A percentile compares a stretch with the other conserved stretches of the same genome.
These are phyloP conservation scores for Lamprotornis superbus DNA, from an alignment of 2,113 vertebrate species.

Conservation along the genomic window DNA sequence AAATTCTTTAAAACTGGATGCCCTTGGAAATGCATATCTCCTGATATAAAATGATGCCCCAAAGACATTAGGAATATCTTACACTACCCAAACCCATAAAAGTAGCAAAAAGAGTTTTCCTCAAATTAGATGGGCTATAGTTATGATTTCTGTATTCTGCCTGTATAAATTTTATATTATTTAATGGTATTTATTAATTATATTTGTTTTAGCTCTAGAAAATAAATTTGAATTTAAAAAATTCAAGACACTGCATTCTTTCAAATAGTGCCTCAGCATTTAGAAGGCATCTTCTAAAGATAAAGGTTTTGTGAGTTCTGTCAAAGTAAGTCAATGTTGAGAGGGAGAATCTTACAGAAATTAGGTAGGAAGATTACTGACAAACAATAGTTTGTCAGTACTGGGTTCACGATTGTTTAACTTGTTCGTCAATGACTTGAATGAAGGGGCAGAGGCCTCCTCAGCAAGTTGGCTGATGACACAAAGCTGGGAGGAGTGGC, in stretches of 20 bases:
- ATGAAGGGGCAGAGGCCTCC: background rate
- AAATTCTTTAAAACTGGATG: constrained; percentile 48
- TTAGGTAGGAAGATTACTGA: background rate
- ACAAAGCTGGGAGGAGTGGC: background rate
- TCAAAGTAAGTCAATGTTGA: background rate
- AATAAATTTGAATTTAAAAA: background rate
- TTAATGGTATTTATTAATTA: background rate
- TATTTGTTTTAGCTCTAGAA: background rate
- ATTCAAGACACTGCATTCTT: background rate
- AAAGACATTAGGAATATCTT: background rate
- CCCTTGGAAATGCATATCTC: constrained; percentile 19
- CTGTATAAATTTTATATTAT: background rate
- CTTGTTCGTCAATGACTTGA: background rate
- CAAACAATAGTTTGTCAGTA: background rate
- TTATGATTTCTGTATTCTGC: background rate
- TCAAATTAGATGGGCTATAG: background rate
- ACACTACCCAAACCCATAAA: background rate
- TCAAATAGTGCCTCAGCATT: background rate
- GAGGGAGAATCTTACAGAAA: background rate
- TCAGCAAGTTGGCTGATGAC: background rate
- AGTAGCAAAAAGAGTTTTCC: background rate
- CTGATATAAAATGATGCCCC: constrained; percentile 34
- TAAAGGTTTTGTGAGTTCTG: background rate
- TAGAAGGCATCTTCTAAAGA: background rate
- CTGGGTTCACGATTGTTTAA: background rate